phyloP scores from a whole-genome alignment of 2,888 invertebrate species.

The Spialia ferax region DNA sequence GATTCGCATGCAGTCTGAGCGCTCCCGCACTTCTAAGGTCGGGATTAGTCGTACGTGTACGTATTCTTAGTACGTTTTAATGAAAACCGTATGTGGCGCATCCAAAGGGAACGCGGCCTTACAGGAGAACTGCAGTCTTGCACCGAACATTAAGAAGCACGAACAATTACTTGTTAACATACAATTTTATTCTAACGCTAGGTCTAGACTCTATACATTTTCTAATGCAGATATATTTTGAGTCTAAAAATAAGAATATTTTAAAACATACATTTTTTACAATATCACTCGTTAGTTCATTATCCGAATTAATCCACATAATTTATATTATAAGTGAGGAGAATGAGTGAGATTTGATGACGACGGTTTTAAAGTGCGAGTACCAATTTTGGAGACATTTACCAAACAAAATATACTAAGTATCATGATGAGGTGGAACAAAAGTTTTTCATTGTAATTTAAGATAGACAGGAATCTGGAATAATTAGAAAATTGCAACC shows the following conservation, averaged over 20 bases:
- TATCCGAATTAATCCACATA: slow-evolving; percentile 55
- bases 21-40: no score
- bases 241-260: slow-evolving; percentile 76
- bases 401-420: not conserved
- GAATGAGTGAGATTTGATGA: slow-evolving; percentile 24
- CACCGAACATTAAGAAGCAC: slow-evolving; percentile 64
- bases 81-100: no score
- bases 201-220: slow-evolving; percentile 60
- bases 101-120: no score
- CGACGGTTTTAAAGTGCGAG: slow-evolving; percentile 65
- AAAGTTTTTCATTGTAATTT: not conserved
- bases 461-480: not conserved
- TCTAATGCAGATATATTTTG: slow-evolving; percentile 69
- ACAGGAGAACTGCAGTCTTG: slow-evolving; percentile 40
- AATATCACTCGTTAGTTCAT: slow-evolving; percentile 62
- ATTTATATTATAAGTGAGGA: slow-evolving; percentile 47
- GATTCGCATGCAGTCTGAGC: no score
- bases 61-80: no score
- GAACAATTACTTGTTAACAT: slow-evolving; percentile 50
- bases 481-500: not conserved
- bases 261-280: slow-evolving; percentile 59
- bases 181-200: slow-evolving; percentile 51
- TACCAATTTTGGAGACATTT: slow-evolving; percentile 38
- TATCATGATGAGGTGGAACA: not conserved
- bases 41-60: no score